Evolutionary conservation across 2,888 invertebrate genomes (phyloP).

Genomic region (Encarsia formosa): DNA sequence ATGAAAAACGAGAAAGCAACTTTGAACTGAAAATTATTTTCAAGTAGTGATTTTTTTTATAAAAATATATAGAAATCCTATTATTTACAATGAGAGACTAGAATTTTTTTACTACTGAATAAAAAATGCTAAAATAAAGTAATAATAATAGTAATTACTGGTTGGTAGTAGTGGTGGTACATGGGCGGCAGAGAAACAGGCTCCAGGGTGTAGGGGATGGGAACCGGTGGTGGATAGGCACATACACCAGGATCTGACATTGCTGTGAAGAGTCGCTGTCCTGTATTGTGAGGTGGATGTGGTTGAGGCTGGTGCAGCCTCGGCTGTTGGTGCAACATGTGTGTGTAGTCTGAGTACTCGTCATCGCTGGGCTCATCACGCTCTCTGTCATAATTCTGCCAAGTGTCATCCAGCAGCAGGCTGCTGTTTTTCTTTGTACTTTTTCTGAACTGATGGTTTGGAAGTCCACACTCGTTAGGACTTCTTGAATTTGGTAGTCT

Average conservation of each 20-base stretch:
- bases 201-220: constrained; percentile 56
- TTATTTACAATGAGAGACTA: no score
- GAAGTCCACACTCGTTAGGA: constrained; percentile 13
- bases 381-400: constrained; percentile 28
- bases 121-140: no score
- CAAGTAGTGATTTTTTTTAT: no score
- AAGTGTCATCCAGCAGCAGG: constrained; percentile 22
- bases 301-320: constrained; percentile 28
- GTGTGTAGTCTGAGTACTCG: constrained; percentile 35
- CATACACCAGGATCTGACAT: constrained; percentile 52
- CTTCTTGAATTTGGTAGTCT: constrained; percentile 15
- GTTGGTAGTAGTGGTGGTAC: constrained; percentile 56
- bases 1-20: no score
- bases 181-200: constrained; percentile 62
- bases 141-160: no score
- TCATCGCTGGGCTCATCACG: constrained; percentile 25
- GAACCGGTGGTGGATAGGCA: constrained; percentile 47
- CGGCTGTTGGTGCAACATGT: constrained; percentile 40
- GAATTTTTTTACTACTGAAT: no score
- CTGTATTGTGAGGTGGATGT: constrained; percentile 34
- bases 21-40: no score
- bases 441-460: constrained; percentile 13
- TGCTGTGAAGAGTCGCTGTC: constrained; percentile 55
- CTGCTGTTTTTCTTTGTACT: constrained; percentile 16
- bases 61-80: no score